Base-by-base conservation (phyloP, 1,140 invertebrate species). In the Heliothis subflexa region DNA sequence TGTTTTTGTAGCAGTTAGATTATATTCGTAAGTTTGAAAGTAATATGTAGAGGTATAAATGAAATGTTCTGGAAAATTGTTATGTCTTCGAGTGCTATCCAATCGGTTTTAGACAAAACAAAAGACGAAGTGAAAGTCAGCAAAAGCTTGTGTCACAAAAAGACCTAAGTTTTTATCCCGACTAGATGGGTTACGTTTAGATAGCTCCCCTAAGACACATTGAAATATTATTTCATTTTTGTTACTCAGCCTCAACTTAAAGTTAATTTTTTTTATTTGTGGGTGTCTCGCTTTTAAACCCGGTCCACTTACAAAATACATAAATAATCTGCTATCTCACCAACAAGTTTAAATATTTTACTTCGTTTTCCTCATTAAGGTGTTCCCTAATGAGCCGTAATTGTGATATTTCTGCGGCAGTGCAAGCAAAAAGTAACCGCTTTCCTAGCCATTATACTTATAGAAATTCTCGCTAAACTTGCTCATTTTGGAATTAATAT, bases 151-250 rank as follows among this genome's bases (percentile, higher is more conserved):
- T 64, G 61, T 64, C 61, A n/a, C 61, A 45, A 64, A 45, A 45
- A 45, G 33, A 45, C 9, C 33, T 45, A 64, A 64, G 61, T 64
- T 64, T 57, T 64, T 64, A 64, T 64, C 61, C 61, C 33, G 33
- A 45, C 33, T 64, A 64, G 33, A 64, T 64, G 61, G 61, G 61
- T 45, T 64, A 64, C n/a, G 61, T 45, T 45, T 64, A 14, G 33
- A 64, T 64, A 64, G 33, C 61, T 64, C 61, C 61, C 61, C 33
- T 64, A 64, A 18, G 61, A 45, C 61, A 64, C 40, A 16, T 33
- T 64, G 61, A 64, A 64, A 64, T 64, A 64, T 64, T 64, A 64
- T 45, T 45, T 14, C 33, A 16, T 57, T 57, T 55, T 57, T 55
- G 52, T 7, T 62, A 40, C 4, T 62, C 59, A 40, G 59, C 59